Percentiles rank a stretch among this genome's conserved stretches.
Conservation (phyloP, 2,888 invertebrate species). For the Campoplex nolae region DNA sequence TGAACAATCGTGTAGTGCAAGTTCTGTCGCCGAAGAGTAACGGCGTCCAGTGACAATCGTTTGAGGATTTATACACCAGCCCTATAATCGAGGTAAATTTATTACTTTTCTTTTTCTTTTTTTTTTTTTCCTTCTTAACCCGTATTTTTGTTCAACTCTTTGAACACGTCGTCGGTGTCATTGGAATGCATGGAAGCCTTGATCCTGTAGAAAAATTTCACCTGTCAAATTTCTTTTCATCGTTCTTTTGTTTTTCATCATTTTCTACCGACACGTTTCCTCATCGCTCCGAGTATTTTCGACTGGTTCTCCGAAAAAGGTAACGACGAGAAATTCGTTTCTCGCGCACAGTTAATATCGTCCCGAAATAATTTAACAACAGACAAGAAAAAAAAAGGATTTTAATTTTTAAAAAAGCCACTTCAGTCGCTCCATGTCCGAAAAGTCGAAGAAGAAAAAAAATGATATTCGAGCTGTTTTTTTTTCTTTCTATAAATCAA, state of each 20-base stretch:
- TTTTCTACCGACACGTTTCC: too few relatives aligned
- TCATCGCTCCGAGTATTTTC: too few relatives aligned
- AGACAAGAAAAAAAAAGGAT: not conserved
- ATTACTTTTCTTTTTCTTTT: not conserved
- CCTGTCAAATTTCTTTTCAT: not conserved
- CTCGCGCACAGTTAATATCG: not conserved
- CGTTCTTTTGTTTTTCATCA: not conserved
- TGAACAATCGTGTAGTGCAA: slow-evolving; percentile 73
- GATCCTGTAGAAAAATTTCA: too few relatives aligned
- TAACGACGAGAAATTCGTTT: not conserved
- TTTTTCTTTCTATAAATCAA: not conserved
- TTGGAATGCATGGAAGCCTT: not conserved
- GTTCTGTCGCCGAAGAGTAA: slow-evolving; percentile 69
- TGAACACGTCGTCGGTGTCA: not conserved
- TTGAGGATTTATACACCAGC: slow-evolving; percentile 66
- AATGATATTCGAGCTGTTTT: not conserved
- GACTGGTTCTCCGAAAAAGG: too few relatives aligned
- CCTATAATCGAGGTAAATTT: slow-evolving; percentile 65
- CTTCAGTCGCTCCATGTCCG: not conserved
- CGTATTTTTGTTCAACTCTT: too few relatives aligned
- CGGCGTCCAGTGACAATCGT: slow-evolving; percentile 71
- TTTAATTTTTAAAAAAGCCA: not conserved
- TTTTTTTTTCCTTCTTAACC: too few relatives aligned
- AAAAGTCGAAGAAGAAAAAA: not conserved
- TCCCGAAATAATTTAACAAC: not conserved